Base-by-base conservation (phyloP, 2,888 invertebrate genomes). In the Drosophila paucipuncta region DNA sequence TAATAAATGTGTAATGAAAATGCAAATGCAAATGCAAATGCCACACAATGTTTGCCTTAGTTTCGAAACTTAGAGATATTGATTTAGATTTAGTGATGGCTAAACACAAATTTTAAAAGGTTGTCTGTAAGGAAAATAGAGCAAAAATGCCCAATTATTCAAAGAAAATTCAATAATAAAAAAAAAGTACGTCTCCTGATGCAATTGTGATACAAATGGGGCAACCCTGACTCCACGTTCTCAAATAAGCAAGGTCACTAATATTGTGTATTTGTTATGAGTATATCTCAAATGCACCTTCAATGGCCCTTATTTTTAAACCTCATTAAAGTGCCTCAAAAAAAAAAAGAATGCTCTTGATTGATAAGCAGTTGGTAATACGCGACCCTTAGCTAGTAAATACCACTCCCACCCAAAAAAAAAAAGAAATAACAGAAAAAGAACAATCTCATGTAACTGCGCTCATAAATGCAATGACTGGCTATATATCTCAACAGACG, bases 401-500 rank as follows among this genome's bases (percentile, higher is more conserved):
- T 33, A 52, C 33, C 25, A 16, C n/a, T 47, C n/a, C 57, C 18
- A 55, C 39, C 22, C 57, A 50, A 60, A 39, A 53, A 10, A n/a
- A 47, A 57, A 41, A 52, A 30, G 28, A 47, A 25, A 30, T 22
- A n/a, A 25, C 31, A 7, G 25, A 41, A 41, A 28, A 66, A 60
- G 67, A 59, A 55, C 43, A 65, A 66, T 37, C 61, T 57, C 75
- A 71, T 70, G 60, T 65, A 82, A 69, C 69, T 78, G 70, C 63
- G 67, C 73, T 73, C 86, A 71, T 78, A 82, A 85, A 74, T 84
- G 85, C 83, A 82, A 73, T 78, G 87, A 78, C 75, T 85, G 78
- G 62, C 73, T 66, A 73, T 61, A 80, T 73, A 80, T 73, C 75
- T 80, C 60, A 66, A 75, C 64, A 73, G 78, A 65, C 55, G n/a